A percentile compares a stretch with the other conserved stretches of the same genome.
These are phyloP conservation scores for Drosophila azteca DNA, from an alignment of 1,140 invertebrate species.

Conservation along the genomic window DNA sequence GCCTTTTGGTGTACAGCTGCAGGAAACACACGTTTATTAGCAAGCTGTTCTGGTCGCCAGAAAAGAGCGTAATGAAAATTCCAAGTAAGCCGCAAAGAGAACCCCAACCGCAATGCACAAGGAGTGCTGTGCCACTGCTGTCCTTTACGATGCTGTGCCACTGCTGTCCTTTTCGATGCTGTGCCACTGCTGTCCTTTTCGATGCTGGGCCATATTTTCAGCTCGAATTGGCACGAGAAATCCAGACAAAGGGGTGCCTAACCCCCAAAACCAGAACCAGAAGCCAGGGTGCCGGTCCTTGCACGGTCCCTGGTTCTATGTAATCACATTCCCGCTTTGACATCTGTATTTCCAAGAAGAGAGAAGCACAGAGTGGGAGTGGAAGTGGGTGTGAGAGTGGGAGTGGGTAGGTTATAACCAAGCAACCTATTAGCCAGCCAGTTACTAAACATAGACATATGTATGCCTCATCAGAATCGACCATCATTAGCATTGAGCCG, in stretches of 20 bases:
- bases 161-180: not conserved
- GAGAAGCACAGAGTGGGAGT: not conserved
- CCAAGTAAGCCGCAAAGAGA: no score
- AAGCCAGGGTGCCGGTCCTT: no score
- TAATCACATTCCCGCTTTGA: constrained; percentile 19
- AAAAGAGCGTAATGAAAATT: no score
- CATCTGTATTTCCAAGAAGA: constrained; percentile 26
- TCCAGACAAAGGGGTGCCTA: constrained; percentile 7
- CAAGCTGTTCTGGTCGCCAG: no score
- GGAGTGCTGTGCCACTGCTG: not conserved
- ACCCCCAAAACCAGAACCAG: not conserved
- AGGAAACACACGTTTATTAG: no score
- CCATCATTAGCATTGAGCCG: constrained; percentile 36
- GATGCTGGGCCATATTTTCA: constrained; percentile 11
- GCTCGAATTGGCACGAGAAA: constrained; percentile 17
- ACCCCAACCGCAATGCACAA: no score
- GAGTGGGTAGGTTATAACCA: constrained; percentile 10
- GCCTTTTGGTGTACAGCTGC: no score
- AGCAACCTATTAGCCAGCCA: constrained; percentile 43
- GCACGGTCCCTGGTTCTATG: no score
- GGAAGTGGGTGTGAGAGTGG: not conserved
- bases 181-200: not conserved
- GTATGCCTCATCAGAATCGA: constrained; percentile 32
- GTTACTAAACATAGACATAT: constrained; percentile 12
- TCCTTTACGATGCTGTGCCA: not conserved